Percentiles rank a stretch among this genome's conserved stretches.
phyloP scores from a whole-genome alignment of 1,140 invertebrate genomes.

The Diachasmimorpha longicaudata region DNA sequence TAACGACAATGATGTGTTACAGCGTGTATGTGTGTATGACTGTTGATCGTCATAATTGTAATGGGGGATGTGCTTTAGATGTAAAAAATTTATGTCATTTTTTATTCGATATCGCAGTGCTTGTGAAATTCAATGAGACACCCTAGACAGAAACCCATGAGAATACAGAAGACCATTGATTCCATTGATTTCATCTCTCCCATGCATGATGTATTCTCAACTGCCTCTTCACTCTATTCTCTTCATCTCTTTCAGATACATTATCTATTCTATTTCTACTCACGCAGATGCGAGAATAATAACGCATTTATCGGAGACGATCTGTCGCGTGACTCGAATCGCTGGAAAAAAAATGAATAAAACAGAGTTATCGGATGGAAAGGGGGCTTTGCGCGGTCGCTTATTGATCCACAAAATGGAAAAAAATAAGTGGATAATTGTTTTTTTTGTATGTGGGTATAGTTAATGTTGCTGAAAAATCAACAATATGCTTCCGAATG shows the following conservation, averaged over 20 bases:
- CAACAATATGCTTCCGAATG: too few species aligned
- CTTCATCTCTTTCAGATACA: background rate
- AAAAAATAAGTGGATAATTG: background rate
- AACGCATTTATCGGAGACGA: background rate
- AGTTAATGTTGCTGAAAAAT: too few species aligned
- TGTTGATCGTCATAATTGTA: background rate
- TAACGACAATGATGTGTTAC: background rate
- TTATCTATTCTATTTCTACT: background rate
- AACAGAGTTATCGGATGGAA: background rate
- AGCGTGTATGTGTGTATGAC: constrained; percentile 19
- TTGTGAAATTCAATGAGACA: too few species aligned
- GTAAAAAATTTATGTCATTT: background rate
- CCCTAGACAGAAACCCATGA: too few species aligned
- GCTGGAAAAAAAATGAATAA: background rate
- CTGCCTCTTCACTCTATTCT: background rate
- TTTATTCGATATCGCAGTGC: background rate
- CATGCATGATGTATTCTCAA: too few species aligned
- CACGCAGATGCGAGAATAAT: background rate
- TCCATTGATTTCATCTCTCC: too few species aligned
- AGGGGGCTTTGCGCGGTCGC: background rate
- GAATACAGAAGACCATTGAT: too few species aligned
- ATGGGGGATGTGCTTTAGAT: background rate
- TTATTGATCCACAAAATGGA: constrained; percentile 5
- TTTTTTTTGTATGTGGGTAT: too few species aligned
- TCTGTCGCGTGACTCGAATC: background rate